These are phyloP conservation scores for Craniophora ligustri DNA, from an alignment of 2,888 invertebrate genomes.

Conservation along the genomic window DNA sequence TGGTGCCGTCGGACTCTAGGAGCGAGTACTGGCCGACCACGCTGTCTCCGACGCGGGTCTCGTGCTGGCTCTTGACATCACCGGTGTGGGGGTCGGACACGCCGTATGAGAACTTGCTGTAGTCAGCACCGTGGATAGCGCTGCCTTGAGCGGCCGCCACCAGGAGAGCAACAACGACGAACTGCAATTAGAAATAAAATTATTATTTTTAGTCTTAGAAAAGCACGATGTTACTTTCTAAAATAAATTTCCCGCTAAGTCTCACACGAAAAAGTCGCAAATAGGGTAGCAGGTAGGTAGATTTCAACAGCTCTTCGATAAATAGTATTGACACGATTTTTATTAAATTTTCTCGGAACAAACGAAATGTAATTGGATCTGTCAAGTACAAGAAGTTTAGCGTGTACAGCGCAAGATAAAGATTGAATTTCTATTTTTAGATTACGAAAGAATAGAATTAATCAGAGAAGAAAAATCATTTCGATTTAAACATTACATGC, in stretches of 20 bases:
- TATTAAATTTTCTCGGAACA: not conserved
- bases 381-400: conserved; percentile 16
- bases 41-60: conserved; percentile 90
- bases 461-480: not conserved
- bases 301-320: too few relatives aligned
- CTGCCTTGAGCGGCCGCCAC: conserved; percentile 81
- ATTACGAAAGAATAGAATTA: not conserved
- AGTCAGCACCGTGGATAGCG: conserved; percentile 77
- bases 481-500: too few relatives aligned
- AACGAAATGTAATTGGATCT: conserved; percentile 13
- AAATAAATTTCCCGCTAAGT: too few relatives aligned
- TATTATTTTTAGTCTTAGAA: not conserved
- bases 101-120: conserved; percentile 83
- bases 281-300: too few relatives aligned
- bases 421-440: not conserved
- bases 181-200: conserved; percentile 68
- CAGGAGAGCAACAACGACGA: conserved; percentile 80
- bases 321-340: too few relatives aligned
- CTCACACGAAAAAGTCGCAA: too few relatives aligned
- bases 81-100: conserved; percentile 85
- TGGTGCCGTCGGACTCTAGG: conserved; percentile 89
- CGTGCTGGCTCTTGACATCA: conserved; percentile 88
- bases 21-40: conserved; percentile 88
- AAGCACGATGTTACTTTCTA: not conserved
- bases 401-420: not conserved